Base-by-base conservation (phyloP, 2,113 vertebrate species). In the Protobothrops mucrosquamatus region DNA sequence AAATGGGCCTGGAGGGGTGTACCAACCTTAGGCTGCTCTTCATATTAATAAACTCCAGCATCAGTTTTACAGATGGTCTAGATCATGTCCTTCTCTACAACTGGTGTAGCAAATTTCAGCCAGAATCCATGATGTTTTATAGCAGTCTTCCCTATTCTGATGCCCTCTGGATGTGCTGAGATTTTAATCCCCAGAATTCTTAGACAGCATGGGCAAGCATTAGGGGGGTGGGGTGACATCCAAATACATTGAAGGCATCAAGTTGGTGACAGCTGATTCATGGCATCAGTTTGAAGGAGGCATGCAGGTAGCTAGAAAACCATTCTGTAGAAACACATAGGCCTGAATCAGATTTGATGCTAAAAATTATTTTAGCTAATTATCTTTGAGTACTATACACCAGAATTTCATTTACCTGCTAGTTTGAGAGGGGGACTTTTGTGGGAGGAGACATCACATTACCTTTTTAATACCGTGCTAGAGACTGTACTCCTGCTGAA, bases 1-100 rank as follows among this genome's bases (percentile, higher is more conserved):
- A 92, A 54, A 94, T 10, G 34, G 88, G 94, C 95, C 96, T 94
- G 88, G 95, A 96, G 93, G 94, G 92, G 92, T 57, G 59, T 57
- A 59, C 26, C 95, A 94, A 96, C 81, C 69, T 94, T 94, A 94
- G 92, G 94, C 43, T 56, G 87, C 93, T 94, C 91, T 92, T 91
- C 90, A 93, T 0, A 74, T 88, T 91, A 95, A 93, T 69, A 89
- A 95, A 94, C 94, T 22, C 55, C 91, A 93, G 57, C 64, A 90
- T 87, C 7, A 88, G 91, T 23, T 51, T 96, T 90, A 2, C 89
- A 87, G 55, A 64, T 90, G n/a, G 14, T 15, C 51, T 39, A 88
- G 61, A 43, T 23, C 56, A 12, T 12, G 48, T 52, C 89, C 57
- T 87, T 39, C 74, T 61, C 48, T 61, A 26, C 43, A 26, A 20